phyloP scores from a whole-genome alignment of 2,888 invertebrate genomes.

The Sinotaia quadrata region DNA sequence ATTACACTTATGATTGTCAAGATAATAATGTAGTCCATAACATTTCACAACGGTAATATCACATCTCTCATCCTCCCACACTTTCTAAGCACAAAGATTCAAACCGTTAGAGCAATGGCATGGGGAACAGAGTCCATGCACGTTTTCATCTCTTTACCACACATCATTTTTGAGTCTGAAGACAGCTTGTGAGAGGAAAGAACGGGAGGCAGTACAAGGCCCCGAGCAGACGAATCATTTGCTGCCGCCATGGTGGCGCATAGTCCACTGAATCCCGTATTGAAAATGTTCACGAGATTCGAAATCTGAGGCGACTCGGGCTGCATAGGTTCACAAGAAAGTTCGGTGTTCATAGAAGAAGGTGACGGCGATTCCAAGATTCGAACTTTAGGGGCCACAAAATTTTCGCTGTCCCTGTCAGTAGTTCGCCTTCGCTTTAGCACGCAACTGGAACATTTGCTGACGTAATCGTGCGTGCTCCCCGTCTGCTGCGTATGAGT shows the following conservation, averaged over 20 bases:
- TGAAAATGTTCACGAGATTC: conserved; percentile 65
- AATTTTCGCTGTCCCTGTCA: conserved; percentile 24
- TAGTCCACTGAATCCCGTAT: conserved; percentile 64
- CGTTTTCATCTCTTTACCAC: conserved; percentile 17
- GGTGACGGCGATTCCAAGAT: conserved; percentile 21
- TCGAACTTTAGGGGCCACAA: conserved; percentile 26
- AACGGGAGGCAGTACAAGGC: background rate
- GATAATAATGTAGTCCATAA: too few species aligned
- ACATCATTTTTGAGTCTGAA: conserved; percentile 22
- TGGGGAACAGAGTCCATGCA: conserved; percentile 31
- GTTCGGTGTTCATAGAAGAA: background rate
- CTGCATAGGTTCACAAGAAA: conserved; percentile 48
- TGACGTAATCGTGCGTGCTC: conserved; percentile 27
- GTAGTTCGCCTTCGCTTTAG: conserved; percentile 33
- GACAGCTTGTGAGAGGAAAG: conserved; percentile 20
- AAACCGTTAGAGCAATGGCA: conserved; percentile 31
- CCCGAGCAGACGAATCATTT: background rate
- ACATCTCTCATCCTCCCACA: too few species aligned
- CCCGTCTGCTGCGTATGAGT: conserved; percentile 8
- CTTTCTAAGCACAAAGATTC: background rate
- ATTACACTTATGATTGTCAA: too few species aligned
- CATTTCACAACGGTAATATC: too few species aligned
- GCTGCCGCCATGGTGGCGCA: conserved; percentile 30
- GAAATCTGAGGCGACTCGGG: conserved; percentile 61
- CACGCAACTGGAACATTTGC: conserved; percentile 26